A percentile compares a stretch with the other conserved stretches of the same genome.
Conservation (phyloP, 2,797 vertebrate species). For the Lagorchestes hirsutus region DNA sequence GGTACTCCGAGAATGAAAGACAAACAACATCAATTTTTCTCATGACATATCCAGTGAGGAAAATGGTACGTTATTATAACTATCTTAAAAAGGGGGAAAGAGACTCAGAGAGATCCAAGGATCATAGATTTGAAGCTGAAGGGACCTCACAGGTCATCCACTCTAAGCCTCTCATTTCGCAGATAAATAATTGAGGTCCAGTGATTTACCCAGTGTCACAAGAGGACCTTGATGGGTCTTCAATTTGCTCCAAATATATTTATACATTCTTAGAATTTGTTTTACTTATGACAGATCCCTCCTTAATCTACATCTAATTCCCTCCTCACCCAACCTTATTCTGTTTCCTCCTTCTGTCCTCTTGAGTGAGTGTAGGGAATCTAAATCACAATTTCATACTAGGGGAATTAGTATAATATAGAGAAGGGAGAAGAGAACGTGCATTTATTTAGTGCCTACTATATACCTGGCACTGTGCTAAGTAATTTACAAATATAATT, state of each 20-base stretch:
- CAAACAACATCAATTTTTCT: background rate
- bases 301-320: background rate
- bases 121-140: background rate
- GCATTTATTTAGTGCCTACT: background rate
- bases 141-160: background rate
- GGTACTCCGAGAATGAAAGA: background rate
- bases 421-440: background rate
- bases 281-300: background rate
- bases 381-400: background rate
- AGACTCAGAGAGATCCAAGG: background rate
- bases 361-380: background rate
- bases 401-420: background rate
- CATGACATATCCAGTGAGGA: background rate
- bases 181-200: background rate
- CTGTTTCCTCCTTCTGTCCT: background rate
- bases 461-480: background rate
- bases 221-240: background rate
- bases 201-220: background rate
- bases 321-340: background rate
- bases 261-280: background rate
- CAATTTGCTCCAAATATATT: background rate
- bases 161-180: background rate
- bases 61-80: background rate
- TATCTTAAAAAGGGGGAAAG: no score
- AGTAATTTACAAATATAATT: background rate